These are phyloP conservation scores for Athene cunicularia DNA, from an alignment of 2,113 vertebrate genomes.

Conservation along the genomic window DNA sequence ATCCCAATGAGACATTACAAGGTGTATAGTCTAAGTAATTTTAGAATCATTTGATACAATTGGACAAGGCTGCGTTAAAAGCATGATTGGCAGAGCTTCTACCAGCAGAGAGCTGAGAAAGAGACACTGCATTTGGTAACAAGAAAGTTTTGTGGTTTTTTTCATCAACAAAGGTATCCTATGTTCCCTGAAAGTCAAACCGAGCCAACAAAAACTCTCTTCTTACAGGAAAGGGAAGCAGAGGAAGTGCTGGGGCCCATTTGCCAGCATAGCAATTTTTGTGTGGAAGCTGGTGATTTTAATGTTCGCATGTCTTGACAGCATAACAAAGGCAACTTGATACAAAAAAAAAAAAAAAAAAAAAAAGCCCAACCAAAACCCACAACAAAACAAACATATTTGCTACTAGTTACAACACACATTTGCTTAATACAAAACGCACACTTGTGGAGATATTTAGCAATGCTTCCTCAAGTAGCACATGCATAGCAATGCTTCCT, in stretches of 20 bases:
- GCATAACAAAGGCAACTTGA: not conserved
- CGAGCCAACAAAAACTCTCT: not conserved
- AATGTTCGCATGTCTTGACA: not conserved
- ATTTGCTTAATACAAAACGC: not conserved
- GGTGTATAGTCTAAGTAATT: not conserved
- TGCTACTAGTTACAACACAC: not conserved
- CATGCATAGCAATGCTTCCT: not conserved
- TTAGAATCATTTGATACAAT: not conserved
- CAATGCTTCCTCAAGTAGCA: not conserved
- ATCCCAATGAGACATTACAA: not conserved
- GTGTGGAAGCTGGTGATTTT: not conserved
- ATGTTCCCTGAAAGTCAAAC: not conserved
- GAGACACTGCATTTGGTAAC: not conserved
- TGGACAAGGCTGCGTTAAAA: not conserved
- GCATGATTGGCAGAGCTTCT: rapidly evolving
- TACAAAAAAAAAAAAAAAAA: too few species aligned
- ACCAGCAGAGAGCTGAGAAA: not conserved
- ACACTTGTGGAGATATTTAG: not conserved
- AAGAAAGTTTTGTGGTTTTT: not conserved
- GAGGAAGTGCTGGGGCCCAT: not conserved
- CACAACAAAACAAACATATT: not conserved
- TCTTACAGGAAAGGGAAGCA: not conserved
- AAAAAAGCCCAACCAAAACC: too few species aligned
- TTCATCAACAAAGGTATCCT: not conserved
- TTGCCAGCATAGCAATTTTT: not conserved